These are phyloP conservation scores for Dermatemys mawii DNA, from an alignment of 2,113 vertebrate species.

Conservation along the genomic window DNA sequence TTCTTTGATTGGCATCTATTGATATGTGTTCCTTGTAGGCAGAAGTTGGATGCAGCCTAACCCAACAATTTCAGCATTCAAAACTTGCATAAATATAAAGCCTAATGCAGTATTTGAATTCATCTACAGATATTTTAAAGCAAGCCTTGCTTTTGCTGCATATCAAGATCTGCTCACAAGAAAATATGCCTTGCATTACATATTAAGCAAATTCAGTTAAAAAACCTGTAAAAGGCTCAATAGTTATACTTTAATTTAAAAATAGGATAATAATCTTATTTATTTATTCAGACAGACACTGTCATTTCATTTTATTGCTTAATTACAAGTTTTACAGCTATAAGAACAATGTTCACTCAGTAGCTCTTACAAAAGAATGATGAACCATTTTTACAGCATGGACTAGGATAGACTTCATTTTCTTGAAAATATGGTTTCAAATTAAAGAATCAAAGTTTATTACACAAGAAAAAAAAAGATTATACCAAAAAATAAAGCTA, in stretches of 20 bases:
- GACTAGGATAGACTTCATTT: not conserved
- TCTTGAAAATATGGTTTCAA: not conserved
- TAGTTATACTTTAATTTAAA: not conserved
- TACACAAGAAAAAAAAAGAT: not conserved
- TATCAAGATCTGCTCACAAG: not conserved
- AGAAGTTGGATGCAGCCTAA: not conserved
- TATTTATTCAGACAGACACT: not conserved
- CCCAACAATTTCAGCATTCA: not conserved
- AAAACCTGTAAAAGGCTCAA: not conserved
- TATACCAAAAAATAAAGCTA: not conserved
- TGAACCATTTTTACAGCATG: not conserved
- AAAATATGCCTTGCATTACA: not conserved
- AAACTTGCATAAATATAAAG: not conserved
- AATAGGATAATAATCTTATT: not conserved
- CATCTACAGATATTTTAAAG: not conserved
- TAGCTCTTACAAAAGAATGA: fast-evolving
- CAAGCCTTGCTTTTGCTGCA: not conserved
- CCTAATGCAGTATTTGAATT: not conserved
- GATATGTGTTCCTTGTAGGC: not conserved
- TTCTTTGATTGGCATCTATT: not conserved
- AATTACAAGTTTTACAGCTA: not conserved
- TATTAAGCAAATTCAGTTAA: not conserved
- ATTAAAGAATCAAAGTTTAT: not conserved
- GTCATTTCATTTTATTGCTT: not conserved
- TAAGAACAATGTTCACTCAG: not conserved